Evolutionary conservation across 2,888 invertebrate genomes (phyloP), one percentile per base, ranked within the genome.

Genomic region (Leptinotarsa rubiginosa): DNA sequence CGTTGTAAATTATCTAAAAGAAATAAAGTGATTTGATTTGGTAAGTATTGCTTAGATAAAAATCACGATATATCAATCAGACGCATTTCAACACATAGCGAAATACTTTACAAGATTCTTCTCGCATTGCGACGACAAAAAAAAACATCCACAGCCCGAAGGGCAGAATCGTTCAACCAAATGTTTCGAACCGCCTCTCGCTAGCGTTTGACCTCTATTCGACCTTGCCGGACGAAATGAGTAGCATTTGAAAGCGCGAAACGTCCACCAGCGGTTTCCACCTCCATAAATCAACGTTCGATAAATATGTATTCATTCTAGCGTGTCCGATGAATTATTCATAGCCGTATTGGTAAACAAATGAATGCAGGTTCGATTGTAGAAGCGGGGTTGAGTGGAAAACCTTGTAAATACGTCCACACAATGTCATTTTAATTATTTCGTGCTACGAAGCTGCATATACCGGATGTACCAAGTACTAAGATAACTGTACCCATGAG

Each of bases 291-390:
- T 65, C 41, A n/a, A 65, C 65, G 49, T 50, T 49, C 50, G 50
- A 66, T 66, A 66, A 66, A 66, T 50, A 66, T 50, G 66, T 49
- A 50, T 66, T 66, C 22, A 20, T 20, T 50, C 66, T 49, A 47
- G 22, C 66, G 66, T 66, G 50, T 49, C 66, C 7, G 13, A 31
- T 62, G 62, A 62, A 62, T 62, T 62, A 62, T 62, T 25, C 62
- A 62, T 62, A 41, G 62, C n/a, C 62, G 41, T 31, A 70, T 75
- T 65, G 75, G 75, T 73, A 73, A 75, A 75, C 73, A 75, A 74
- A 74, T 74, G 74, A 71, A 74, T 74, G 70, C 74, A 68, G 65
- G 71, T 68, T 70, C 18, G 54, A 74, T 74, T 71, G 74, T 64
- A 67, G 59, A 50, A 62, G 47, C 65, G 41, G 65, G 31, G 62